Conservation (phyloP, 1,140 invertebrate genomes). For the Drosophila willistoni region DNA sequence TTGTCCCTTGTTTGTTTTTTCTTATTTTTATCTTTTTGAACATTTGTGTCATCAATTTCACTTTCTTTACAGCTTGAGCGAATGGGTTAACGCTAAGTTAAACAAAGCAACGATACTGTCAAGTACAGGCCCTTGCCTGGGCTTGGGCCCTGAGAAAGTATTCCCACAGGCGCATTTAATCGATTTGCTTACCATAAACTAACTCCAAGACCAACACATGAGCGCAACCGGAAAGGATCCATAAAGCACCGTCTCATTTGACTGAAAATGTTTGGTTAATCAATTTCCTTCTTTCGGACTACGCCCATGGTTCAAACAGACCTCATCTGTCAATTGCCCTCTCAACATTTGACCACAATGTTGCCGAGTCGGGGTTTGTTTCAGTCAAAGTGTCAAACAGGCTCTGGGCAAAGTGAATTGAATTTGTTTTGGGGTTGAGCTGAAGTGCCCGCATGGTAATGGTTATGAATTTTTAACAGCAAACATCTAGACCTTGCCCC, state of each 20-base stretch:
- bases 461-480: constrained; percentile 66
- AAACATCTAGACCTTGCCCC: constrained; percentile 39
- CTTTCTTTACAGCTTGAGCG: constrained; percentile 62
- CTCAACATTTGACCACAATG: constrained; percentile 51
- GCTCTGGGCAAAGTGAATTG: constrained; percentile 61
- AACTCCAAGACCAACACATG: not conserved
- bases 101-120: constrained; percentile 63
- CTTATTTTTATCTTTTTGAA: constrained; percentile 56
- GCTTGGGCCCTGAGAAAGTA: constrained; percentile 30
- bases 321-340: constrained; percentile 46
- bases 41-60: constrained; percentile 82
- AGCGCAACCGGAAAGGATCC: not conserved
- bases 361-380: constrained; percentile 10
- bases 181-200: constrained; percentile 28
- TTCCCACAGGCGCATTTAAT: constrained; percentile 68
- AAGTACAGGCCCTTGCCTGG: not conserved
- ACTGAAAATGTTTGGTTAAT: too few species aligned
- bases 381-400: not conserved
- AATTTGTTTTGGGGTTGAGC: constrained; percentile 60
- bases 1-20: constrained; percentile 63
- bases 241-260: too few species aligned
- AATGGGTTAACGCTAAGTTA: constrained; percentile 49
- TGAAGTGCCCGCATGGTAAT: constrained; percentile 51
- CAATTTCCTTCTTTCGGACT: not conserved
- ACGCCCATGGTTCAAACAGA: not conserved